Evolutionary conservation across 2,797 vertebrate genomes (phyloP).

Genomic region (Melanotaenia nigrans): DNA sequence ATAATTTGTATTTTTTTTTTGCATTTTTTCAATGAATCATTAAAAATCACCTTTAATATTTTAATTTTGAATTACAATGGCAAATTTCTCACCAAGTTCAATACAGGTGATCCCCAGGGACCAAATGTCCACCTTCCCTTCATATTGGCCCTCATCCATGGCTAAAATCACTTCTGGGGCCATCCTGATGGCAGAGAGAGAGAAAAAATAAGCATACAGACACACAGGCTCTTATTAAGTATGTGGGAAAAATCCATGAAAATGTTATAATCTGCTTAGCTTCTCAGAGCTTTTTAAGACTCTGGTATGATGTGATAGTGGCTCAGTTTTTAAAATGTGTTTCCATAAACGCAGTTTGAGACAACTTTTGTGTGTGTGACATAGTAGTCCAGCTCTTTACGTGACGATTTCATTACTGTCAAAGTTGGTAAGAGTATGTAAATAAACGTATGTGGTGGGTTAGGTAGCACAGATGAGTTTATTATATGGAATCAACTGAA

Average conservation of each 20-base stretch:
- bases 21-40: background rate
- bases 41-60: slow-evolving; percentile 6
- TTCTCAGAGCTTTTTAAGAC: slow-evolving; percentile 69
- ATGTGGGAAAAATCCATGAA: slow-evolving; percentile 50
- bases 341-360: slow-evolving; percentile 33
- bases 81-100: slow-evolving; percentile 89
- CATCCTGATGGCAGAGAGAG: slow-evolving; percentile 86
- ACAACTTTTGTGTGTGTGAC: slow-evolving; percentile 25
- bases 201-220: slow-evolving; percentile 24
- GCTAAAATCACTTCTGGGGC: slow-evolving; percentile 98
- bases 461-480: background rate
- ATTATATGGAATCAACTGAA: background rate
- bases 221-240: slow-evolving; percentile 52
- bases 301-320: slow-evolving; percentile 66
- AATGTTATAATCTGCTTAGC: slow-evolving; percentile 75
- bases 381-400: slow-evolving; percentile 30
- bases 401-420: slow-evolving; percentile 21
- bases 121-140: slow-evolving; percentile 97
- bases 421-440: slow-evolving; percentile 23
- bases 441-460: slow-evolving; percentile 3
- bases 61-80: background rate
- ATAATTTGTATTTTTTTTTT: background rate
- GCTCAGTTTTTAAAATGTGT: slow-evolving; percentile 58
- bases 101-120: slow-evolving; percentile 98
- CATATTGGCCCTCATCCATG: slow-evolving; percentile 98